Percentiles rank a stretch among this genome's conserved stretches.
Conservation (phyloP, 1,140 invertebrate species). For the Philopotamus ludificatus region DNA sequence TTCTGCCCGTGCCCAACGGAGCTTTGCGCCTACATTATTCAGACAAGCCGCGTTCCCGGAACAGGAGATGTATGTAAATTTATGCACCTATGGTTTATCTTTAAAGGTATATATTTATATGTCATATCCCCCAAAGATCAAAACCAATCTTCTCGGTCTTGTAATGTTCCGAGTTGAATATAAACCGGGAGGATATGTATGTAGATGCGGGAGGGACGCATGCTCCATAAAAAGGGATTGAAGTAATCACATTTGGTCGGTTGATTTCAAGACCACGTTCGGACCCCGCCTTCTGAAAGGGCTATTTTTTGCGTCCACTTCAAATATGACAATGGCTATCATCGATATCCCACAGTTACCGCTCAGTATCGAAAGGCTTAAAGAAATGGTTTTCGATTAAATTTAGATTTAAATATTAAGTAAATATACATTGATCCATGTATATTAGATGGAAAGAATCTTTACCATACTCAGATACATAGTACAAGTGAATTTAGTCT, state of each 20-base stretch:
- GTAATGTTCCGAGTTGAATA: constrained; percentile 33
- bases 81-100: constrained; percentile 14
- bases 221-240: constrained; percentile 41
- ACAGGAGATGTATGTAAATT: constrained; percentile 12
- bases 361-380: too few species aligned
- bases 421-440: too few species aligned
- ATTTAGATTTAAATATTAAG: too few species aligned
- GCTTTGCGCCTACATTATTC: not conserved
- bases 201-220: constrained; percentile 32
- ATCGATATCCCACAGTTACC: too few species aligned
- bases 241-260: constrained; percentile 43
- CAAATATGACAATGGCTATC: constrained; percentile 1
- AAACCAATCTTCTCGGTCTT: constrained; percentile 37
- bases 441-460: too few species aligned
- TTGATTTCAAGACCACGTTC: constrained; percentile 37
- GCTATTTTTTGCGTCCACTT: not conserved
- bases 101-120: constrained; percentile 17
- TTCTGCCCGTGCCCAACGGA: too few species aligned
- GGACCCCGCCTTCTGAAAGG: not conserved
- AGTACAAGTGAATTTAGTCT: too few species aligned
- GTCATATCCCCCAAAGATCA: constrained; percentile 37
- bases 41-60: not conserved
- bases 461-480: too few species aligned
- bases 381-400: too few species aligned
- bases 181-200: constrained; percentile 28